A percentile compares a stretch with the other conserved stretches of the same genome.
phyloP scores from a whole-genome alignment of 2,797 vertebrate genomes.

The Ataeniobius toweri region DNA sequence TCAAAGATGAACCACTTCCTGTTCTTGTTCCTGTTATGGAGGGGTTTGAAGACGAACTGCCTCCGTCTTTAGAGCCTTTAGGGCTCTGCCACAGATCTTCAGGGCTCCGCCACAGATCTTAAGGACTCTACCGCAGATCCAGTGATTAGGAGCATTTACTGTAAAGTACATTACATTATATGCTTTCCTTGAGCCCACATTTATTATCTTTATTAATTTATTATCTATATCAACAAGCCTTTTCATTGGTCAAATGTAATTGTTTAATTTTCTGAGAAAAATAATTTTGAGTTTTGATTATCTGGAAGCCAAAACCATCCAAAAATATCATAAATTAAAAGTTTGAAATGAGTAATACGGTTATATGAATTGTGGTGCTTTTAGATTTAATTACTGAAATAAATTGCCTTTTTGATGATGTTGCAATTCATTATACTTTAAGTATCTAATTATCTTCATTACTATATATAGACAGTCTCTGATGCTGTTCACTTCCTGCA shows the following conservation, averaged over 20 bases:
- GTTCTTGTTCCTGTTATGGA: too few species aligned
- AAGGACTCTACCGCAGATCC: too few species aligned
- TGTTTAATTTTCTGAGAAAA: not conserved
- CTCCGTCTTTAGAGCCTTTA: too few species aligned
- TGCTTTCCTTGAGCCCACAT: not conserved
- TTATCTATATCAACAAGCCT: not conserved
- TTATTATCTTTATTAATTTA: not conserved
- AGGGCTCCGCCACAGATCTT: too few species aligned
- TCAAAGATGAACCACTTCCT: too few species aligned
- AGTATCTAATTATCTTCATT: not conserved
- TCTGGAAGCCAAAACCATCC: not conserved
- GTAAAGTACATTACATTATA: not conserved
- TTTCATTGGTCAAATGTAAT: not conserved
- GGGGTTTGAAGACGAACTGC: too few species aligned
- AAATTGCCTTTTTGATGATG: not conserved
- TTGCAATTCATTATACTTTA: not conserved
- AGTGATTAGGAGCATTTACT: not conserved
- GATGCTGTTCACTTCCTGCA: not conserved
- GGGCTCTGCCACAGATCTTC: too few species aligned
- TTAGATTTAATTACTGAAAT: not conserved
- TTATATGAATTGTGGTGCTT: not conserved
- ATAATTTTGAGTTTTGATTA: not conserved
- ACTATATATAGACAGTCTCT: not conserved
- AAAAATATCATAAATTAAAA: not conserved
- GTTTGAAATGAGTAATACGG: not conserved